phyloP scores from a whole-genome alignment of 2,888 invertebrate genomes.

The Xestia xanthographa region DNA sequence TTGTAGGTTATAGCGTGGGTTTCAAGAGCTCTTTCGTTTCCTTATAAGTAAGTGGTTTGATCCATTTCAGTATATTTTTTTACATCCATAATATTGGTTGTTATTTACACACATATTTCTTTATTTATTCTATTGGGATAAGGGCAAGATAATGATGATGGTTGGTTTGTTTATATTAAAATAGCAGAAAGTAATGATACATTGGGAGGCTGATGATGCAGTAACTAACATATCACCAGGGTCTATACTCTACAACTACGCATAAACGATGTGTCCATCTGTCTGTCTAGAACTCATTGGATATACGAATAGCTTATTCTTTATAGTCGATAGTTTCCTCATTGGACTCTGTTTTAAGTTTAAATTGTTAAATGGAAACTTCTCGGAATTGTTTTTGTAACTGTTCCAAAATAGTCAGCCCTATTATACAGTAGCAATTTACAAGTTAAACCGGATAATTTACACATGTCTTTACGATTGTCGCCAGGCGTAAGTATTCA shows the following conservation, averaged over 20 bases:
- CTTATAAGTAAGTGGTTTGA: no score
- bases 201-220: neutral
- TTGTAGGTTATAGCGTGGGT: no score
- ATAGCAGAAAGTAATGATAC: neutral
- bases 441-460: constrained; percentile 41
- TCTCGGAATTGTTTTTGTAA: neutral
- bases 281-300: neutral
- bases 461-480: constrained; percentile 53
- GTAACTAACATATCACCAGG: neutral
- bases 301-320: neutral
- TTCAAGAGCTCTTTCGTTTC: no score
- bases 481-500: constrained; percentile 33
- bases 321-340: neutral
- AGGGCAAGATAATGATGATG: no score
- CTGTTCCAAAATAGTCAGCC: constrained; percentile 19
- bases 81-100: no score
- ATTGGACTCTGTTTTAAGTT: neutral
- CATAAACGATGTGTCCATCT: neutral
- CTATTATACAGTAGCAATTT: constrained; percentile 48
- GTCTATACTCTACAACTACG: neutral
- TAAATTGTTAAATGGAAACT: neutral
- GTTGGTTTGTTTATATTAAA: neutral
- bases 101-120: no score
- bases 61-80: no score
- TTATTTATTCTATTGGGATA: no score